These are phyloP conservation scores for human (Homo sapiens) DNA, from an alignment of 2,113 vertebrate genomes.

Conservation along the genomic window DNA sequence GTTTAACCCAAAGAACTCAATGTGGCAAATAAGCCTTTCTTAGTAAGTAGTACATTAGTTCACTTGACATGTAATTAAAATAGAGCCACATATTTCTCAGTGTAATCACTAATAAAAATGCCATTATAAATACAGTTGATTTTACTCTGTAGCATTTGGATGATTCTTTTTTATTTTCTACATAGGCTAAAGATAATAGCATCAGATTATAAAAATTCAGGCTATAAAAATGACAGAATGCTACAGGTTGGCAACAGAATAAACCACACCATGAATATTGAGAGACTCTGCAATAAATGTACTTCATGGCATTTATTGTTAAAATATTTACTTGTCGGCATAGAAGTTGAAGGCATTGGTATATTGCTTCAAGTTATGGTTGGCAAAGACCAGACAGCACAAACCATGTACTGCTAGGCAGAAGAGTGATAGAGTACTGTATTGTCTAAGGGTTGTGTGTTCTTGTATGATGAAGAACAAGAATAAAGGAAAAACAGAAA, in stretches of 20 bases:
- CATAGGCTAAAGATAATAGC: constrained; percentile 41
- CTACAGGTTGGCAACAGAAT: neutral
- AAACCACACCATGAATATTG: constrained; percentile 59
- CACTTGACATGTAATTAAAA: constrained; percentile 64
- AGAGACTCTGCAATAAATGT: constrained; percentile 15
- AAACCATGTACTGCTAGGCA: neutral
- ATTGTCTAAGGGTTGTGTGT: neutral
- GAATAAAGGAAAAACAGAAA: constrained; percentile 28
- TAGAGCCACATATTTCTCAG: constrained; percentile 41
- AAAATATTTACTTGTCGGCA: constrained; percentile 54
- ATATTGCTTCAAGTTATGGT: neutral
- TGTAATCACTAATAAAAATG: constrained; percentile 64
- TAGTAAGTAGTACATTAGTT: constrained; percentile 48
- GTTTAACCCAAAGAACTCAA: constrained; percentile 43
- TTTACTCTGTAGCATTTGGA: neutral
- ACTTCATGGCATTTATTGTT: constrained; percentile 35
- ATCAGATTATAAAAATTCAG: constrained; percentile 54
- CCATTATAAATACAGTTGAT: constrained; percentile 49
- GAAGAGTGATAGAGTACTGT: neutral
- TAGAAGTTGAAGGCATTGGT: neutral
- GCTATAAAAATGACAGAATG: constrained; percentile 60
- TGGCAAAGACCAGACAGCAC: neutral
- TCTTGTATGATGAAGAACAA: constrained; percentile 41
- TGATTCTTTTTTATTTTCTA: constrained; percentile 26
- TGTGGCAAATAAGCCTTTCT: constrained; percentile 33